Evolutionary conservation across 1,140 invertebrate species (phyloP).

Genomic region (Brachionus calyciflorus): DNA sequence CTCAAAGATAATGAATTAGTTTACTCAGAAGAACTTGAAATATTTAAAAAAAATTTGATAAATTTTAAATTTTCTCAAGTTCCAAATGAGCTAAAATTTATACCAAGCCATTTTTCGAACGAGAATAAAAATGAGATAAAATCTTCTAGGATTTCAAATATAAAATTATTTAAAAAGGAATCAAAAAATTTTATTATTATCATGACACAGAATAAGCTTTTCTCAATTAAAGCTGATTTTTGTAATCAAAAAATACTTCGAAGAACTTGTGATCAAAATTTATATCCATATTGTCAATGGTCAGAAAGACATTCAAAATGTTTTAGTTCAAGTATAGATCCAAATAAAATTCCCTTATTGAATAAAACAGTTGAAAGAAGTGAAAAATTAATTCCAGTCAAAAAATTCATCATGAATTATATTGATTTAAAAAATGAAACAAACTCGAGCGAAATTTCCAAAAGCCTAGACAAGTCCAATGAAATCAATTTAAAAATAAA

Average conservation of each 20-base stretch:
- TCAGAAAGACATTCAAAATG: background rate
- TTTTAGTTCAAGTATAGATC: background rate
- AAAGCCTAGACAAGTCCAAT: too few relatives aligned
- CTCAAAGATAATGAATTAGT: background rate
- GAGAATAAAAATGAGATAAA: background rate
- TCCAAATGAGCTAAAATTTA: background rate
- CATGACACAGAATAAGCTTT: background rate
- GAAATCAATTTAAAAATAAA: conserved; percentile 23
- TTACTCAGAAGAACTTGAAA: background rate
- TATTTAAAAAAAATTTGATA: background rate
- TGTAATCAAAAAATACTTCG: background rate
- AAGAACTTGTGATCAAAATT: background rate
- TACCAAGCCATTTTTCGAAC: background rate
- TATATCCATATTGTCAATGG: conserved; percentile 9
- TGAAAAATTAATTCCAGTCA: too few relatives aligned
- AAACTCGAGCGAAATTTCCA: background rate
- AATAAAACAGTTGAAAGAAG: background rate
- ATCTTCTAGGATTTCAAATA: background rate
- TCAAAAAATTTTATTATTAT: background rate
- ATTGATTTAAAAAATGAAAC: background rate
- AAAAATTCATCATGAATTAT: background rate
- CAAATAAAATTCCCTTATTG: background rate
- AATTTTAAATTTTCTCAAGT: background rate
- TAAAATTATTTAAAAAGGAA: conserved; percentile 15
- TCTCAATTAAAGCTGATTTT: background rate